These are phyloP conservation scores for Penaeus chinensis DNA, from an alignment of 1,140 invertebrate genomes.

Conservation along the genomic window DNA sequence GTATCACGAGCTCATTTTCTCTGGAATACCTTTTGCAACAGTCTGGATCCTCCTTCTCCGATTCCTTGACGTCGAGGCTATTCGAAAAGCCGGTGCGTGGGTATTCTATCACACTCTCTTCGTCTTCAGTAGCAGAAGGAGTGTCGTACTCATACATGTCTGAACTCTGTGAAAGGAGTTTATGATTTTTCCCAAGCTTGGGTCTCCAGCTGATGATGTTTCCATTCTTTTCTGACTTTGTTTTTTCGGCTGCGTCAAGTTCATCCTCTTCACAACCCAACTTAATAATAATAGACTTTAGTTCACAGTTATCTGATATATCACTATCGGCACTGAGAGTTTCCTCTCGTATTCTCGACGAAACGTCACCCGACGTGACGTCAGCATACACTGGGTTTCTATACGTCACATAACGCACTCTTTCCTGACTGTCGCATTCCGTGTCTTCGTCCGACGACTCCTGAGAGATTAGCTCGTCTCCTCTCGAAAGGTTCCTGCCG, in stretches of 20 bases:
- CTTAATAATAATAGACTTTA: slow-evolving; percentile 51
- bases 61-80: background rate
- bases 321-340: slow-evolving; percentile 39
- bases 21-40: slow-evolving; percentile 23
- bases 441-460: background rate
- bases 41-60: slow-evolving; percentile 5
- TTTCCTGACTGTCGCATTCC: background rate
- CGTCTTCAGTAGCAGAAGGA: slow-evolving; percentile 25
- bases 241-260: background rate
- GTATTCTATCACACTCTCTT: background rate
- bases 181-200: slow-evolving; percentile 39
- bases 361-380: background rate
- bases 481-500: background rate
- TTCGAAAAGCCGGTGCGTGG: background rate
- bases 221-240: slow-evolving; percentile 1
- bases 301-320: slow-evolving; percentile 49
- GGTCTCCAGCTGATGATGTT: slow-evolving; percentile 48
- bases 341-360: slow-evolving; percentile 48
- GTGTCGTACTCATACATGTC: background rate
- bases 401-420: background rate
- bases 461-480: slow-evolving; percentile 7
- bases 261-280: slow-evolving; percentile 39
- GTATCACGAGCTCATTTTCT: slow-evolving; percentile 39
- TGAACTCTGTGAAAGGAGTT: slow-evolving; percentile 8
- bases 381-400: background rate